A percentile compares a stretch with the other conserved stretches of the same genome.
phyloP scores from a whole-genome alignment of 2,888 invertebrate genomes.

The Alitta virens region DNA sequence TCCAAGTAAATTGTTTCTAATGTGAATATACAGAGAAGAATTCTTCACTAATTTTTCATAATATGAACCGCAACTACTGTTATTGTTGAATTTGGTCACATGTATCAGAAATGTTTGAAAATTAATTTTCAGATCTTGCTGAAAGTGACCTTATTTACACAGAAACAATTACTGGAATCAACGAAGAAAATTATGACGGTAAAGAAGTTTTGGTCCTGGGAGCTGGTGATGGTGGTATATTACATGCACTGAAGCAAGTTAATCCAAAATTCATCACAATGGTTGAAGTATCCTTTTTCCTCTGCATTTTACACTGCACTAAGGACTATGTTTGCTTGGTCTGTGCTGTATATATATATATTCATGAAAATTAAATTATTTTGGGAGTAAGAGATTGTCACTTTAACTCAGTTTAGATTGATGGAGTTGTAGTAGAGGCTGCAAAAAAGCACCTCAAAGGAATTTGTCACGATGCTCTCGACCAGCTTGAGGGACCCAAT shows the following conservation, averaged over 20 bases:
- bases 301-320: too few species aligned
- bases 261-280: constrained; percentile 86
- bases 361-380: too few species aligned
- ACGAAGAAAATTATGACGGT: constrained; percentile 76
- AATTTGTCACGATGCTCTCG: constrained; percentile 84
- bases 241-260: constrained; percentile 85
- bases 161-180: constrained; percentile 84
- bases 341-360: too few species aligned
- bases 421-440: constrained; percentile 83
- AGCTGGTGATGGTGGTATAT: constrained; percentile 87
- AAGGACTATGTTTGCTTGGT: too few species aligned
- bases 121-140: constrained; percentile 63
- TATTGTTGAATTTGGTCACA: too few species aligned
- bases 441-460: constrained; percentile 80
- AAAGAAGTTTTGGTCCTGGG: constrained; percentile 90
- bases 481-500: constrained; percentile 72
- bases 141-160: constrained; percentile 90
- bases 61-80: too few species aligned
- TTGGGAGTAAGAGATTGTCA: too few species aligned
- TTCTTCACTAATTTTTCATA: too few species aligned
- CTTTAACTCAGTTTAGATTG: constrained; percentile 61
- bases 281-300: constrained; percentile 66
- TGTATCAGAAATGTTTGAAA: background rate
- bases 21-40: too few species aligned
- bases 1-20: constrained; percentile 68